phyloP scores from a whole-genome alignment of 2,888 invertebrate species.

The Megastigmus dorsalis region DNA sequence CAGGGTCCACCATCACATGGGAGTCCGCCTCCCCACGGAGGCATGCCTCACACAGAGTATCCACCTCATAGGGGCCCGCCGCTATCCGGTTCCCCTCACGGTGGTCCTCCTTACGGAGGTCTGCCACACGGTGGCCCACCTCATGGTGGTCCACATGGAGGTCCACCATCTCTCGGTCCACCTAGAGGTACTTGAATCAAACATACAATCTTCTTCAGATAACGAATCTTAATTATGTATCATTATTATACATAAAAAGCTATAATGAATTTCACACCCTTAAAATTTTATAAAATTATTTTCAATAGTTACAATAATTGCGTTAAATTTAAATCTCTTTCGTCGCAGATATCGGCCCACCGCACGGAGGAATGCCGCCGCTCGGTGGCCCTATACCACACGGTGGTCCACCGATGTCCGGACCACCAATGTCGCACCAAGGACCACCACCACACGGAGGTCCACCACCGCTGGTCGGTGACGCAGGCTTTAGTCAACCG shows the following conservation, averaged over 20 bases:
- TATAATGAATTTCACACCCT: too few species aligned
- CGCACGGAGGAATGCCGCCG: too few species aligned
- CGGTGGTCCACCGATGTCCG: slow-evolving; percentile 24
- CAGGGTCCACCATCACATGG: slow-evolving; percentile 21
- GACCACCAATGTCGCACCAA: neutral
- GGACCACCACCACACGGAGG: slow-evolving; percentile 47
- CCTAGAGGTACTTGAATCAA: slow-evolving; percentile 49
- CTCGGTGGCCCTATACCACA: slow-evolving; percentile 21
- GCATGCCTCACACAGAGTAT: slow-evolving; percentile 39
- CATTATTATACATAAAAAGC: too few species aligned
- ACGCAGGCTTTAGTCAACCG: slow-evolving; percentile 76
- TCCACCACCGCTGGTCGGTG: slow-evolving; percentile 77
- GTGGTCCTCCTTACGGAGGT: slow-evolving; percentile 16
- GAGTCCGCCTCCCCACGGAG: slow-evolving; percentile 50
- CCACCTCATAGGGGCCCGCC: slow-evolving; percentile 35
- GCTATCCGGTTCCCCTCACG: neutral
- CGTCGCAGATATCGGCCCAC: slow-evolving; percentile 12
- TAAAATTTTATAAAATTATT: too few species aligned
- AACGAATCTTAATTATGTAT: too few species aligned
- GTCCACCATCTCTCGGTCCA: slow-evolving; percentile 20
- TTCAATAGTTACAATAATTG: too few species aligned
- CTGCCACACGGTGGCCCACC: slow-evolving; percentile 56
- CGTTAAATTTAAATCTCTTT: too few species aligned
- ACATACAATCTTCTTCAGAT: too few species aligned
- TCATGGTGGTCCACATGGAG: slow-evolving; percentile 32